These are phyloP conservation scores for Crepidodera aurea DNA, from an alignment of 2,888 invertebrate species.

Conservation along the genomic window DNA sequence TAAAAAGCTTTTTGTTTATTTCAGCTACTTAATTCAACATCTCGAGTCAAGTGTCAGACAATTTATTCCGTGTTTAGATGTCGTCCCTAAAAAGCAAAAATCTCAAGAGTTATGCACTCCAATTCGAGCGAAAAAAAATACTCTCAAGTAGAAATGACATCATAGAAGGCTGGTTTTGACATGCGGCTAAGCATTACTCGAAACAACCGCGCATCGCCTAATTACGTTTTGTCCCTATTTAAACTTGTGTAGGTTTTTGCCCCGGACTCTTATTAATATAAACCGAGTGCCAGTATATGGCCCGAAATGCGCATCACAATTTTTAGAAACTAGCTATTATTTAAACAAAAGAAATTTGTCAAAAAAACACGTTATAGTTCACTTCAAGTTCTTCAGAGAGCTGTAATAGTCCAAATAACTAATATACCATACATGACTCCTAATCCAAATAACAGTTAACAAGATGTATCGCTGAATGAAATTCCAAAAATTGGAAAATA, in stretches of 20 bases:
- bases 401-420: too few species aligned
- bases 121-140: constrained; percentile 20
- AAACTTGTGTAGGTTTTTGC: constrained; percentile 37
- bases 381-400: too few species aligned
- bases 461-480: too few species aligned
- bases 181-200: constrained; percentile 35
- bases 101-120: constrained; percentile 24
- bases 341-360: too few species aligned
- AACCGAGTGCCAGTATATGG: background rate
- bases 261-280: constrained; percentile 20
- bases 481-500: too few species aligned
- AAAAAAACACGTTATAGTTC: too few species aligned
- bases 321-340: too few species aligned
- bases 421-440: too few species aligned
- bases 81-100: constrained; percentile 18
- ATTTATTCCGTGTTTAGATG: constrained; percentile 4
- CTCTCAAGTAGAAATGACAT: constrained; percentile 33
- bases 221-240: constrained; percentile 39
- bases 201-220: constrained; percentile 34
- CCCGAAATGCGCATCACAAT: too few species aligned
- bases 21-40: background rate
- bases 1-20: background rate
- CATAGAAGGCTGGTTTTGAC: constrained; percentile 38
- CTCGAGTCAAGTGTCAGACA: constrained; percentile 9
- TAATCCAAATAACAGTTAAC: too few species aligned